Evolutionary conservation across 2,888 invertebrate genomes (phyloP).

Genomic region (Lapara coniferarum): DNA sequence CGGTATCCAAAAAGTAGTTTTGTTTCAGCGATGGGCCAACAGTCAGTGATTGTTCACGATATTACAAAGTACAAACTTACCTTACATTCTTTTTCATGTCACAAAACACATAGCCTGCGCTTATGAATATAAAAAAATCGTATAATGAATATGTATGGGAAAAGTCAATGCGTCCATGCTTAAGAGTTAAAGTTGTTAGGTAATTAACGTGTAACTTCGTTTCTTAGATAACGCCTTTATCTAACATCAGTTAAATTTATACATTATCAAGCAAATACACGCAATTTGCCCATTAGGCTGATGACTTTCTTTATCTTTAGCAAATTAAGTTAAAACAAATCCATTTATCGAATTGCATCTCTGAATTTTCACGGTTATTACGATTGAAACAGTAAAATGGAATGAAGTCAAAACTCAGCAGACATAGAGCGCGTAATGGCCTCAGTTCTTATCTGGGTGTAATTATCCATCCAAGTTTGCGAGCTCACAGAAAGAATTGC

Average conservation of each 20-base stretch:
- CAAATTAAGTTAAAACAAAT: constrained; percentile 5
- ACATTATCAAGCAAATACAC: not conserved
- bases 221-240: not conserved
- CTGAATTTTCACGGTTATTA: constrained; percentile 7
- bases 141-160: no score
- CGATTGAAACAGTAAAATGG: constrained; percentile 8
- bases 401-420: constrained; percentile 22
- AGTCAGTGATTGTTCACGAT: no score
- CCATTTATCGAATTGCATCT: constrained; percentile 4
- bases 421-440: constrained; percentile 16
- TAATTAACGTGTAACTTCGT: not conserved
- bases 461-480: constrained; percentile 81
- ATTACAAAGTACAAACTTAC: no score
- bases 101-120: no score
- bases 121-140: no score
- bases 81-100: no score
- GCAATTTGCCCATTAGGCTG: not conserved
- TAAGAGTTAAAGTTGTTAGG: no score
- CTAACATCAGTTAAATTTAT: not conserved
- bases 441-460: constrained; percentile 75
- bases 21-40: no score
- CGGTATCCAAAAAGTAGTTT: no score
- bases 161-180: no score
- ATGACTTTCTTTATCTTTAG: not conserved
- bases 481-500: constrained; percentile 80